These are phyloP conservation scores for Linnaemya vulpina DNA, from an alignment of 2,888 invertebrate genomes.

Conservation along the genomic window DNA sequence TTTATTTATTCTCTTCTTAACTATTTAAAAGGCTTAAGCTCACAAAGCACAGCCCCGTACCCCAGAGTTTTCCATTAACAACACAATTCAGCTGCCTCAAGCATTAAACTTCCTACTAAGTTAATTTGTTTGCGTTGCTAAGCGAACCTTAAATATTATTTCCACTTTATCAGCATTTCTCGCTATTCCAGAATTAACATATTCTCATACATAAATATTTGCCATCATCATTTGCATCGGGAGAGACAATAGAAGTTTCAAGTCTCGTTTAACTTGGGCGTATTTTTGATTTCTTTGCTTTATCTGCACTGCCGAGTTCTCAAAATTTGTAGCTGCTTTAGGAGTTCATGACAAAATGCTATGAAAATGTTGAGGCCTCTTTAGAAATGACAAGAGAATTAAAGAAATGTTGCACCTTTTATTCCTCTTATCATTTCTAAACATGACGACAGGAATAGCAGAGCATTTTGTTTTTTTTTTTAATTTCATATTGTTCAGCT, in stretches of 20 bases:
- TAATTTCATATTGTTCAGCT: not conserved
- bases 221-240: not conserved
- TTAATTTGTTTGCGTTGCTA: conserved; percentile 26
- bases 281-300: conserved; percentile 2
- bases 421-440: conserved; percentile 44
- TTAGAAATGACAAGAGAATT: conserved; percentile 22
- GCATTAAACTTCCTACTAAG: conserved; percentile 11
- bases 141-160: not conserved
- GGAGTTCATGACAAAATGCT: not conserved
- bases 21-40: no score
- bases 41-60: no score
- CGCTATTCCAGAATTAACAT: conserved; percentile 17
- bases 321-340: conserved; percentile 7
- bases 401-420: conserved; percentile 26
- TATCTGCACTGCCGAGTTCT: not conserved
- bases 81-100: not conserved
- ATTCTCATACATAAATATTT: conserved; percentile 27
- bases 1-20: no score
- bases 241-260: conserved; percentile 19
- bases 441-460: conserved; percentile 39
- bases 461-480: conserved; percentile 34
- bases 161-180: not conserved
- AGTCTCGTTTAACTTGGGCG: conserved; percentile 21
- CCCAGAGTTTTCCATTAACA: not conserved
- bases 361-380: conserved; percentile 55